Evolutionary conservation across 2,113 vertebrate species (phyloP).

Genomic region (Tetrax tetrax): DNA sequence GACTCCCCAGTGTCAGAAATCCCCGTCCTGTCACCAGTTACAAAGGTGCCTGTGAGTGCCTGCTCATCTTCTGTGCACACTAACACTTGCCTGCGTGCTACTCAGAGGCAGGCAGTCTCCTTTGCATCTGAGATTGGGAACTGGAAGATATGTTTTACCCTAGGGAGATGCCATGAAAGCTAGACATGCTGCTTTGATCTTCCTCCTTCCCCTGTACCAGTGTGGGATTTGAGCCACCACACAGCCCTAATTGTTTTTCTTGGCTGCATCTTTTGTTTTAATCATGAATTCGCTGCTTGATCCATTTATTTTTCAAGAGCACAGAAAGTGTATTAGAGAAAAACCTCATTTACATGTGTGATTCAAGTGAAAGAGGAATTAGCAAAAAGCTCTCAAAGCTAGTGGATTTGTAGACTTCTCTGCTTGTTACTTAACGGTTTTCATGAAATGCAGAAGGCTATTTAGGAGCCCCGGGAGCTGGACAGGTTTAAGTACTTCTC

Average conservation of each 20-base stretch:
- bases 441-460: not conserved
- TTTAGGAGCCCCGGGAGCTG: not conserved
- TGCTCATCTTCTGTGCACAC: fast-evolving
- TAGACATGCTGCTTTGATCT: not conserved
- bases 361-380: not conserved
- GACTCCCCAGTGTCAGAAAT: not conserved
- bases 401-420: not conserved
- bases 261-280: not conserved
- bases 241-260: not conserved
- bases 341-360: not conserved
- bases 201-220: not conserved
- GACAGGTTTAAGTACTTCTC: not conserved
- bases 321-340: not conserved
- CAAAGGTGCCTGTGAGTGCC: fast-evolving
- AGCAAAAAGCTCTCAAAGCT: not conserved
- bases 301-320: not conserved
- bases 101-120: not conserved
- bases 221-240: not conserved
- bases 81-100: not conserved
- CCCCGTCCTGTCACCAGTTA: not conserved
- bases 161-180: not conserved
- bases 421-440: not conserved
- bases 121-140: not conserved
- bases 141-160: not conserved
- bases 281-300: not conserved